Percentiles rank a stretch among this genome's conserved stretches.
Conservation (phyloP, 2,113 vertebrate species). For the Triplophysa siluroides region DNA sequence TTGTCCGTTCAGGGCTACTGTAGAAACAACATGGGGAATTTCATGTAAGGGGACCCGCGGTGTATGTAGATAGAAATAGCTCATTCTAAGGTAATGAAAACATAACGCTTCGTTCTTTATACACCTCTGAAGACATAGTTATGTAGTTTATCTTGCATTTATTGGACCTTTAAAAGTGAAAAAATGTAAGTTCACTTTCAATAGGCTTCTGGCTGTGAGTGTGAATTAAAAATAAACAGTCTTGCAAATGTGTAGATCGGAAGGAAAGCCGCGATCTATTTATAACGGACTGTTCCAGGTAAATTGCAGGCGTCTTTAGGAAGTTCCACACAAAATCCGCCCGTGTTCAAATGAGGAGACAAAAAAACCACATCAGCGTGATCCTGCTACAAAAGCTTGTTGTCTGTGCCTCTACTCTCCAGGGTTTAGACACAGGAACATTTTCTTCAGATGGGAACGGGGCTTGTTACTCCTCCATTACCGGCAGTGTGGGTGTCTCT, state of each 20-base stretch:
- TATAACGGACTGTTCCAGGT: conserved; percentile 45
- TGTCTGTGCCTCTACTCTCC: conserved; percentile 47
- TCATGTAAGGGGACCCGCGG: no score
- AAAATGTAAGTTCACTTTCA: background rate
- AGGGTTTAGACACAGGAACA: conserved; percentile 38
- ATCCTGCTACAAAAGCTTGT: conserved; percentile 54
- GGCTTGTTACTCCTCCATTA: conserved; percentile 55
- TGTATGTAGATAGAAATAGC: no score
- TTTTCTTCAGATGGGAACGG: conserved; percentile 46
- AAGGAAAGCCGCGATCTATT: conserved; percentile 39
- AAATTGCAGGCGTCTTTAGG: conserved; percentile 25
- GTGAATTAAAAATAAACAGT: background rate
- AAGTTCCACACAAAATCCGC: conserved; percentile 38
- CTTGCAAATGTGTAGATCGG: background rate
- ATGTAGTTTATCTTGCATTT: background rate
- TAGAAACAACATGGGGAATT: no score
- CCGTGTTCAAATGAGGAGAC: conserved; percentile 32
- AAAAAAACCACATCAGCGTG: conserved; percentile 42
- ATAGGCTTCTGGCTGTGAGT: background rate
- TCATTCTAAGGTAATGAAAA: no score
- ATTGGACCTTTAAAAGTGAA: background rate
- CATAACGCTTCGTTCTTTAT: no score
- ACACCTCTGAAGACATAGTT: no score
- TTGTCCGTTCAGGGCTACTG: no score
- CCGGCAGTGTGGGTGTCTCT: conserved; percentile 33